Evolutionary conservation across 2,888 invertebrate species (phyloP).

Genomic region (Apomyelois bistriatella): DNA sequence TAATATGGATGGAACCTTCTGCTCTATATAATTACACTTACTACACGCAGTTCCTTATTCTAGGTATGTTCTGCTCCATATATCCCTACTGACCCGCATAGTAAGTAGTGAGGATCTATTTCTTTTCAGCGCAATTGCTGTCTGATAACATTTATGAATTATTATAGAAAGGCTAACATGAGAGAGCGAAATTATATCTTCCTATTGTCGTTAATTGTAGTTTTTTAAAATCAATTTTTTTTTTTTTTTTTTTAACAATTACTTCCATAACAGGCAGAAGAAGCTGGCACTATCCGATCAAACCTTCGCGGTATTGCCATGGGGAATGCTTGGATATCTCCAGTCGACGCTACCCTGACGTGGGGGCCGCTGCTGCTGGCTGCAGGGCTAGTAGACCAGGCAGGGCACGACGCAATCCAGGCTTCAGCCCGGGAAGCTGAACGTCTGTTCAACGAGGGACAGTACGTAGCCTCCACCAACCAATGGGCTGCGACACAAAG

Average conservation of each 20-base stretch:
- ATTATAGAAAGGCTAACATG: too few relatives aligned
- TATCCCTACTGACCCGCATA: too few relatives aligned
- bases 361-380: conserved; percentile 90
- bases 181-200: too few relatives aligned
- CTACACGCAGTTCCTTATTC: too few relatives aligned
- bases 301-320: conserved; percentile 89
- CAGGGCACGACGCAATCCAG: conserved; percentile 82
- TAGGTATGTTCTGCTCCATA: too few relatives aligned
- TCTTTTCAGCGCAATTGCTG: too few relatives aligned
- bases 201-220: too few relatives aligned
- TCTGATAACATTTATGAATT: too few relatives aligned
- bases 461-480: conserved; percentile 81
- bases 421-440: conserved; percentile 77
- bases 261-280: conserved; percentile 75
- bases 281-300: conserved; percentile 80
- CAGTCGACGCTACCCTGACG: conserved; percentile 89
- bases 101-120: too few relatives aligned
- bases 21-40: too few relatives aligned
- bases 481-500: conserved; percentile 84
- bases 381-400: conserved; percentile 85
- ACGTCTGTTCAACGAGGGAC: conserved; percentile 74
- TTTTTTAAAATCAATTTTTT: not conserved
- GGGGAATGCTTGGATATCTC: conserved; percentile 95
- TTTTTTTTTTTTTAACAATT: conserved; percentile 17
- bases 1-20: too few relatives aligned